Conservation (phyloP, 1,140 invertebrate species). For the Caligus rogercresseyi region DNA sequence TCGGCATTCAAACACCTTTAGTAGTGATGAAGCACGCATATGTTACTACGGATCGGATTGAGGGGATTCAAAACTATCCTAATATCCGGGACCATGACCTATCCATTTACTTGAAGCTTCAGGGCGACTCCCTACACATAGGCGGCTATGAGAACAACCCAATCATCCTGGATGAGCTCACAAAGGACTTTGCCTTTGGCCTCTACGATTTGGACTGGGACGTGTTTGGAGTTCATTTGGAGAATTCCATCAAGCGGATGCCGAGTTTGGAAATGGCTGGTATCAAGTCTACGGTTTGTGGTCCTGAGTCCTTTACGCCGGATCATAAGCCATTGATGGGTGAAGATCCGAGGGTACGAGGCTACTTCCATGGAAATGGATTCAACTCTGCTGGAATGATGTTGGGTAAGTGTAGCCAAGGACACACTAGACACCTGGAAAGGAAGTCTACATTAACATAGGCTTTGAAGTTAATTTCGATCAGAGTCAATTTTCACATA, state of each 20-base stretch:
- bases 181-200: conserved; percentile 54
- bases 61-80: conserved; percentile 47
- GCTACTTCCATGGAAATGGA: conserved; percentile 62
- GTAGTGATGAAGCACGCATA: conserved; percentile 73
- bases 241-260: conserved; percentile 48
- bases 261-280: conserved; percentile 51
- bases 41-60: conserved; percentile 55
- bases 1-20: conserved; percentile 41
- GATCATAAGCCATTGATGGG: conserved; percentile 72
- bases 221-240: conserved; percentile 53
- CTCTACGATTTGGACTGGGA: conserved; percentile 71
- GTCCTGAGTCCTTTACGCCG: conserved; percentile 69
- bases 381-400: conserved; percentile 81
- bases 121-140: conserved; percentile 56
- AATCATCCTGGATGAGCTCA: conserved; percentile 50
- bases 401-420: conserved; percentile 45
- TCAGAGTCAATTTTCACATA: too few species aligned
- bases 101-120: conserved; percentile 59
- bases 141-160: conserved; percentile 78
- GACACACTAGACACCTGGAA: too few species aligned
- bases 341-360: conserved; percentile 28
- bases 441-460: too few species aligned
- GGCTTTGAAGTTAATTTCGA: too few species aligned
- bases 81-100: conserved; percentile 68
- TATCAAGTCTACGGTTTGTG: conserved; percentile 54